A percentile compares a stretch with the other conserved stretches of the same genome.
Conservation (phyloP, 1,140 invertebrate species). For the Muscidifurax raptorellus region DNA sequence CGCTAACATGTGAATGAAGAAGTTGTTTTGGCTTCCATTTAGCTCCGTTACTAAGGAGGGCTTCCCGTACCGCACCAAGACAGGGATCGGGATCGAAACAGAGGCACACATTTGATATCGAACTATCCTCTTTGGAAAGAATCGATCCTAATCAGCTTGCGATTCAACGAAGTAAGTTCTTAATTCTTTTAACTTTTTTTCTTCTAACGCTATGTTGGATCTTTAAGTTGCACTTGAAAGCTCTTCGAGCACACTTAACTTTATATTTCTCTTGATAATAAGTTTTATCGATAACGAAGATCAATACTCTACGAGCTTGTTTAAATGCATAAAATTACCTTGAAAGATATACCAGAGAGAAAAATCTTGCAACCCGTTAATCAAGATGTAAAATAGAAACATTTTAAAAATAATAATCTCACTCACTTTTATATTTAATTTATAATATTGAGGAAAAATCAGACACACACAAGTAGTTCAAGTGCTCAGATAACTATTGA, state of each 20-base stretch:
- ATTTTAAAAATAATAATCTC: not conserved
- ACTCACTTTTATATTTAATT: not conserved
- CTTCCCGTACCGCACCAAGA: conserved; percentile 60
- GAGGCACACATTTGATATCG: conserved; percentile 64
- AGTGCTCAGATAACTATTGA: not conserved
- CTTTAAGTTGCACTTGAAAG: no score
- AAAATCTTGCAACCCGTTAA: not conserved
- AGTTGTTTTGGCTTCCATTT: conserved; percentile 56
- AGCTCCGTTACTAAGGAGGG: conserved; percentile 69
- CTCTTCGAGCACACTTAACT: no score
- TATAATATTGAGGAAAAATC: not conserved
- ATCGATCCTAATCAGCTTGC: conserved; percentile 58
- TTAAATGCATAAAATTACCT: not conserved
- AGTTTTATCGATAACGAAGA: no score
- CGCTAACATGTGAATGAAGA: conserved; percentile 27
- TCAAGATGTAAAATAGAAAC: not conserved
- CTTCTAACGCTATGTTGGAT: not conserved
- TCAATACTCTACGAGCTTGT: no score
- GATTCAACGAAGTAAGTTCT: conserved; percentile 65
- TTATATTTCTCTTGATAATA: no score
- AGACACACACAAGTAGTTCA: not conserved
- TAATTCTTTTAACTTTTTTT: conserved; percentile 12
- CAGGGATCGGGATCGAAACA: conserved; percentile 58
- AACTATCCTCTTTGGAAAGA: conserved; percentile 59
- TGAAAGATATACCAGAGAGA: not conserved